Evolutionary conservation across 2,888 invertebrate species (phyloP), one percentile per base, ranked within the genome.

Genomic region (Polydrusus pterygomalis): DNA sequence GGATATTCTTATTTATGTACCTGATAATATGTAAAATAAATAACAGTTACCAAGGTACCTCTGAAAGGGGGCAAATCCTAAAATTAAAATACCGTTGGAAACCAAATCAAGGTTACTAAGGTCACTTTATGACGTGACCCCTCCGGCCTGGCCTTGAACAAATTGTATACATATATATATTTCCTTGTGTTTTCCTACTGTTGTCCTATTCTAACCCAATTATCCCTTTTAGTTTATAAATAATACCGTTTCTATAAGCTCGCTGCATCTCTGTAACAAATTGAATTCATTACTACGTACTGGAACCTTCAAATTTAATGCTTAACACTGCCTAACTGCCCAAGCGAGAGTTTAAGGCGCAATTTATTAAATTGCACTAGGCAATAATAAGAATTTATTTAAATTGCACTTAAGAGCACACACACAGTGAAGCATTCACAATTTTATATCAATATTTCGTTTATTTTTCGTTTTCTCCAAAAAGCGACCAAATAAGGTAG

Each of bases 61-160:
- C n/a, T 13, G 40, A 54, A 54, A 20, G 17, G 25, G 34, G 49
- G 20, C 6, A 56, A 40, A 15, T 45, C 56, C 25, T 45, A 10
- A 45, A 68, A 15, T 15, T 56, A 54, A 65, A 63, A 67, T 43
- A 71, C 91, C 89, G 90, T 92, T 93, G 93, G 92, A 93, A 93
- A 93, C 93, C 93, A 93, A 93, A 93, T 93, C 93, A 92, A 92
- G 89, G 90, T 89, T 89, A 86, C 38, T 20, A 79, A 92, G 91
- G 92, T 91, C 92, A 92, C 92, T 89, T 87, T 89, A 90, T 90
- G 91, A 92, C 92, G 92, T 92, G 92, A 91, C 92, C 91, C 92
- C 91, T 89, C 90, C 73, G 91, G 91, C 91, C 90, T 87, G 87
- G 87, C 87, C 86, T 84, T 78, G 77, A 71, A 67, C 60, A 63